Percentiles rank a stretch among this genome's conserved stretches.
Evolutionary conservation across 1,140 invertebrate genomes (phyloP).

Genomic region (Yoshiicerus persimilis): DNA sequence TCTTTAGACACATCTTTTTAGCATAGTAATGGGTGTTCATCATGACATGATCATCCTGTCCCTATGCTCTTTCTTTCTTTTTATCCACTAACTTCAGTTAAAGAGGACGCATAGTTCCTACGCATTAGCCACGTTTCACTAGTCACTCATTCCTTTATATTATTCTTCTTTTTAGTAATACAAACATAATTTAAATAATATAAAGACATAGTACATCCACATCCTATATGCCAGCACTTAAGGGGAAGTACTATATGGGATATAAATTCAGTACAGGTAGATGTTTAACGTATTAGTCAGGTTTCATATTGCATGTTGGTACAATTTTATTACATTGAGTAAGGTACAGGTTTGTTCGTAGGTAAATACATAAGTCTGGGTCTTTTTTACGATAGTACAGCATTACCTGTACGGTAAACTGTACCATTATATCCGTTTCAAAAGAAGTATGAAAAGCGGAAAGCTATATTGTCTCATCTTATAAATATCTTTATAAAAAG

Average conservation of each 20-base stretch:
- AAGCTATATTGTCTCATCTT: background rate
- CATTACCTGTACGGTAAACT: too few species aligned
- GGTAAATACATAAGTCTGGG: too few species aligned
- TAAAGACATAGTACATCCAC: background rate
- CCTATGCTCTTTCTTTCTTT: slow-evolving; percentile 19
- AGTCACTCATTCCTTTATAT: background rate
- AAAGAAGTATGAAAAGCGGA: background rate
- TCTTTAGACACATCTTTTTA: slow-evolving; percentile 42
- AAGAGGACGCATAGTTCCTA: background rate
- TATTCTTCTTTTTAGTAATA: background rate
- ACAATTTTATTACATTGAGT: background rate
- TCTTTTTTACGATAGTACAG: too few species aligned
- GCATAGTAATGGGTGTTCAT: slow-evolving; percentile 45
- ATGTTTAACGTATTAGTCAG: too few species aligned
- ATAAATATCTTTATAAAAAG: background rate
- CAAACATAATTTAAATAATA: background rate
- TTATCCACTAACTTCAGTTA: slow-evolving; percentile 15
- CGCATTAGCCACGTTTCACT: background rate
- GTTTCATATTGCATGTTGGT: background rate
- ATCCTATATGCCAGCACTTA: too few species aligned
- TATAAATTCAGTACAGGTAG: too few species aligned
- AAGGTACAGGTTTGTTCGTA: background rate
- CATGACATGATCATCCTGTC: slow-evolving; percentile 38
- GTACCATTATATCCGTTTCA: background rate
- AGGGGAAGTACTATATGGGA: too few species aligned